Base-by-base conservation (phyloP, 2,888 invertebrate genomes). In the Scaptodrosophila latifasciaeformis region DNA sequence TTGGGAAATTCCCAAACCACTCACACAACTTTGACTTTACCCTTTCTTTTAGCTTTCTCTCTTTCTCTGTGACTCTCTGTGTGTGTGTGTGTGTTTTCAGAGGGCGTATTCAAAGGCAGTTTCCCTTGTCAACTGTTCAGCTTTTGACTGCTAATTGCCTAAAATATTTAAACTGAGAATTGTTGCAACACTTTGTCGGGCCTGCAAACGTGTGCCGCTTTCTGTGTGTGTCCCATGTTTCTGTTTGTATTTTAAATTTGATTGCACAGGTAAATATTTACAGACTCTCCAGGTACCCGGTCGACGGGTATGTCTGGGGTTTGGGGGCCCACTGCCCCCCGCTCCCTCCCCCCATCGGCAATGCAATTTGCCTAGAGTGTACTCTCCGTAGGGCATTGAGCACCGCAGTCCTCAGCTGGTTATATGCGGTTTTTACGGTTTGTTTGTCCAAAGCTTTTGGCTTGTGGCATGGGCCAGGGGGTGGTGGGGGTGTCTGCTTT, bases 161-260 rank as follows among this genome's bases (percentile, higher is more conserved):
- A 78, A 70, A 75, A 75, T 75, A 75, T 75, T 75, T 78, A 75
- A 75, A 66, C 71, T 59, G 59, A 55, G 67, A 75, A 71, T 78
- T 55, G 63, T 60, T 56, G 13, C 15, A 40, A 49, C 37, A 24
- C 24, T 24, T 37, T 37, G 37, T 17, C 37, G 24, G n/a, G n/a
- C 13, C 17, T 17, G 5, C 9, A n/a, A 12, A 13, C 42, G 30
- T 55, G 59, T 47, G 53, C 52, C 48, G 59, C 44, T 10, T 24
- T 54, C 50, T 19, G 7, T 21, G 18, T 3, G 15, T 17, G 39
- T n/a, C 31, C 18, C 10, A 1, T 2, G 39, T 7, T 7, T 43
- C 18, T 60, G 67, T 62, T 65, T 65, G 67, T 65, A 53, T 70
- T 72, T 71, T 70, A 75, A 75, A 74, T 75, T 75, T 74, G 68